These are phyloP conservation scores for Ectemnius lituratus DNA, from an alignment of 2,888 invertebrate species.

Conservation along the genomic window DNA sequence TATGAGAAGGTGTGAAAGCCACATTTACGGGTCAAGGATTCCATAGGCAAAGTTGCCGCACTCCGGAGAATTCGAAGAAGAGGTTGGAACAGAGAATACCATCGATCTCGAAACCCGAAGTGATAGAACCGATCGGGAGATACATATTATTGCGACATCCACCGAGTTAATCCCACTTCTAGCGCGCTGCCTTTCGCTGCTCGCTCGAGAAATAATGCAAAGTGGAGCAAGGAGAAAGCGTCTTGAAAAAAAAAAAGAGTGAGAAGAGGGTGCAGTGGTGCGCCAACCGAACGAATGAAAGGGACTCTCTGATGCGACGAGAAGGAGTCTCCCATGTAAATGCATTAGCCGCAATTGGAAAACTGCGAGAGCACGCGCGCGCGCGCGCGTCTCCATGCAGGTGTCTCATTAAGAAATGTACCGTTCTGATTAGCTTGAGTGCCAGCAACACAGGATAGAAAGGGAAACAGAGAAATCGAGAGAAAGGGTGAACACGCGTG, in stretches of 20 bases:
- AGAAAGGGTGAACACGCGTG: slow-evolving; percentile 15
- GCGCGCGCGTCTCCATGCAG: slow-evolving; percentile 26
- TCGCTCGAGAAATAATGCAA: no score
- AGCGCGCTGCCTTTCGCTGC: no score
- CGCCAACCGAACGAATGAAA: not conserved
- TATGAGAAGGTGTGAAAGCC: not conserved
- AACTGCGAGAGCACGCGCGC: slow-evolving; percentile 28
- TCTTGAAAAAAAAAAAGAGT: not conserved
- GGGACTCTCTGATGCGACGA: slow-evolving; percentile 1
- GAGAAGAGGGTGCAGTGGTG: not conserved
- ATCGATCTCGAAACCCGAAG: not conserved
- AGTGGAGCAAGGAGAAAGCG: no score
- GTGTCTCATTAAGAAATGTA: slow-evolving; percentile 51
- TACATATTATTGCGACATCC: not conserved
- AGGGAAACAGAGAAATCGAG: not conserved
- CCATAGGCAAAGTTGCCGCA: not conserved
- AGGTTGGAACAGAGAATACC: not conserved
- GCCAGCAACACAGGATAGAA: slow-evolving; percentile 12
- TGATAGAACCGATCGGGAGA: not conserved
- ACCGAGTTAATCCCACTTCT: not conserved
- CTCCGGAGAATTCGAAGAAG: not conserved
- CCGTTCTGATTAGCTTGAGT: slow-evolving; percentile 45
- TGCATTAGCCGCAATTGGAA: slow-evolving; percentile 31
- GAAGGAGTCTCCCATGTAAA: slow-evolving; percentile 20
- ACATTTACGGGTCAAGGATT: slow-evolving; percentile 7